Percentiles rank a stretch among this genome's conserved stretches.
Conservation (phyloP, 2,113 vertebrate species). For the Pimephales promelas region DNA sequence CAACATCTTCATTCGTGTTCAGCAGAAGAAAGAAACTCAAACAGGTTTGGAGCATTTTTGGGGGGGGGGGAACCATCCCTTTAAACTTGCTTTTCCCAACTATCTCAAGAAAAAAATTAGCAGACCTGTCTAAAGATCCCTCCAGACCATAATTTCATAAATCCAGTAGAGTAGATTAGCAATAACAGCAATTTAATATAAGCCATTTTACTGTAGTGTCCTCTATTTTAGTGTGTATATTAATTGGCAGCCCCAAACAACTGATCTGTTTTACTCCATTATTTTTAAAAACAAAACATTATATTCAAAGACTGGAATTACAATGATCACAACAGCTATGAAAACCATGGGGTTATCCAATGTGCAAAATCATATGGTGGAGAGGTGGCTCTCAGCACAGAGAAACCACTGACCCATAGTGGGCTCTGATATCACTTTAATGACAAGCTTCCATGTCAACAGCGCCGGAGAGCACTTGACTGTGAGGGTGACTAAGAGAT, state of each 20-base stretch:
- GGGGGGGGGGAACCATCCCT: too few species aligned
- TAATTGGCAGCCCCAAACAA: not conserved
- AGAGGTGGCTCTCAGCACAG: constrained; percentile 4
- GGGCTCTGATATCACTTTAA: constrained; percentile 34
- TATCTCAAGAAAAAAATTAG: not conserved
- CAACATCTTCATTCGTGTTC: too few species aligned
- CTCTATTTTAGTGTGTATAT: not conserved
- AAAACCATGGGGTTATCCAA: not conserved
- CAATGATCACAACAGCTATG: not conserved
- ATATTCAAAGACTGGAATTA: not conserved
- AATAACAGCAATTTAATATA: too few species aligned
- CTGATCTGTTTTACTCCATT: not conserved
- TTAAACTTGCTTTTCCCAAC: not conserved
- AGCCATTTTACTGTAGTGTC: not conserved
- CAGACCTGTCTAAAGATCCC: not conserved
- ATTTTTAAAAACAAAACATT: not conserved
- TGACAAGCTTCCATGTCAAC: constrained; percentile 34
- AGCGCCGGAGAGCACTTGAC: constrained; percentile 26
- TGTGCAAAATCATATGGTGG: not conserved
- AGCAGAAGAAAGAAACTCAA: too few species aligned
- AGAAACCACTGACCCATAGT: constrained; percentile 17
- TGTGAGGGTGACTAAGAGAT: constrained; percentile 33
- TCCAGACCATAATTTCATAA: not conserved
- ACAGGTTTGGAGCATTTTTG: too few species aligned
- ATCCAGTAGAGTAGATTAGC: too few species aligned